Conservation (phyloP, 2,113 vertebrate species). For the Macquaria ambigua region DNA sequence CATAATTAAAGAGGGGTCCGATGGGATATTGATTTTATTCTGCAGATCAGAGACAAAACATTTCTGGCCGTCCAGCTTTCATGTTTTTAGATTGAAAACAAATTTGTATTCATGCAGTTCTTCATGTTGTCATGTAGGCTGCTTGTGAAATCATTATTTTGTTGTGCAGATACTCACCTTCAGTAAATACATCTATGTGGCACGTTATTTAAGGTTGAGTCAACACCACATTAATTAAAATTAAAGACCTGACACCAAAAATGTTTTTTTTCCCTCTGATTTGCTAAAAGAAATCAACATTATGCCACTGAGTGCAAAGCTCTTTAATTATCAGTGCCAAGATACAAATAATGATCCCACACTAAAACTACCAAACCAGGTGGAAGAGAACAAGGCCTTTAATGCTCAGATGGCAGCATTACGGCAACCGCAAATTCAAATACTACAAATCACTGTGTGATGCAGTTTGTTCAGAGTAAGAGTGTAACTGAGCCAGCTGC, state of each 20-base stretch:
- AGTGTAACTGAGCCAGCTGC: not conserved
- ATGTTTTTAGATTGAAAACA: slow-evolving; percentile 1
- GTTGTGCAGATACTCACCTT: slow-evolving; percentile 24
- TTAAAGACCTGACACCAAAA: slow-evolving; percentile 2
- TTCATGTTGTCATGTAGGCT: not conserved
- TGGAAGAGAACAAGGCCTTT: slow-evolving; percentile 1
- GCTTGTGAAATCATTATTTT: slow-evolving; percentile 8
- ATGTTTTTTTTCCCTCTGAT: slow-evolving; percentile 7
- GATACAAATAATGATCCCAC: slow-evolving; percentile 8
- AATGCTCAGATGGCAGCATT: not conserved
- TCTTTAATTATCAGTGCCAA: slow-evolving; percentile 17
- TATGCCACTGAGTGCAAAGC: not conserved
- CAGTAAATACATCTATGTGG: not conserved
- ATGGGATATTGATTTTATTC: not conserved
- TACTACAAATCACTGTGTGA: not conserved
- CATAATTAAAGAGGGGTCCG: not conserved
- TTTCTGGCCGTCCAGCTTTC: not conserved
- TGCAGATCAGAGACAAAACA: not conserved
- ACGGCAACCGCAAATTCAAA: too few species aligned
- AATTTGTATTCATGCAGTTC: not conserved
- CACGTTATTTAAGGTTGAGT: slow-evolving; percentile 20
- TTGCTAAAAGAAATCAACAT: slow-evolving; percentile 34
- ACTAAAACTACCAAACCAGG: slow-evolving; percentile 7
- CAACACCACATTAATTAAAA: slow-evolving; percentile 18
- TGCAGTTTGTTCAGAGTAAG: not conserved